Base-by-base conservation (phyloP, 2,113 vertebrate species). In the Notiomystis cincta region DNA sequence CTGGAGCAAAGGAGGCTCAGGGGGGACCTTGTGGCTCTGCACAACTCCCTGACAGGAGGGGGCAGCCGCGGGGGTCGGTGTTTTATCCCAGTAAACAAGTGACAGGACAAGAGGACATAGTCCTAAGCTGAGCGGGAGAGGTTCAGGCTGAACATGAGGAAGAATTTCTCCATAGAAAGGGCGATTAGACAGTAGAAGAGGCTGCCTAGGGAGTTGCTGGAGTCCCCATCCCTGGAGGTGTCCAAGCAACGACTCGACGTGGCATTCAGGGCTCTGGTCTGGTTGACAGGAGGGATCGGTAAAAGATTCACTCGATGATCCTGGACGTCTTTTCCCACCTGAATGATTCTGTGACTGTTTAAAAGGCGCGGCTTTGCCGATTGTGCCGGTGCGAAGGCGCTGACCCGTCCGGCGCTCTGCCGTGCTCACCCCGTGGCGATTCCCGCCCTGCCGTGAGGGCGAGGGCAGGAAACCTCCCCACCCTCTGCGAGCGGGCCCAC, bases 11-110 rank as follows among this genome's bases (percentile, higher is more conserved):
- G 33, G 44, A 28, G 37, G 60, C 67, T 66, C 37, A 7, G 45
- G 22, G 20, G 67, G 13, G 1, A 4, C 9, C 23, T 30, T 24
- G 0, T 58, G 23, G 11, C 24, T 38, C 58, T 28, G 18, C 28
- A 13, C 19, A 65, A 0, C 17, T 31, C 33, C 42, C 35, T 42
- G 57, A 56, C 31, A 37, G 42, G 66, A 33, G 28, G 38, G 47
- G 13, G 4, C 24, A n/a, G 30, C 30, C 21, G 24, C 7, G 25
- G 4, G 4, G 4, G 4, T 57, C 4, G 3, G 42, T 2, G 0
- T 31, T 27, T 48, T 35, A 18, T 9, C 31, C 50, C 67, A 16
- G 12, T 31, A 8, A 33, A 72, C 15, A 47, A 57, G 31, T 27
- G 27, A 50, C 42, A 44, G 31, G 10, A 27, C 28, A 57, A 37